Evolutionary conservation across 2,797 vertebrate genomes (phyloP).

Genomic region (Acrossocheilus wenchowensis): DNA sequence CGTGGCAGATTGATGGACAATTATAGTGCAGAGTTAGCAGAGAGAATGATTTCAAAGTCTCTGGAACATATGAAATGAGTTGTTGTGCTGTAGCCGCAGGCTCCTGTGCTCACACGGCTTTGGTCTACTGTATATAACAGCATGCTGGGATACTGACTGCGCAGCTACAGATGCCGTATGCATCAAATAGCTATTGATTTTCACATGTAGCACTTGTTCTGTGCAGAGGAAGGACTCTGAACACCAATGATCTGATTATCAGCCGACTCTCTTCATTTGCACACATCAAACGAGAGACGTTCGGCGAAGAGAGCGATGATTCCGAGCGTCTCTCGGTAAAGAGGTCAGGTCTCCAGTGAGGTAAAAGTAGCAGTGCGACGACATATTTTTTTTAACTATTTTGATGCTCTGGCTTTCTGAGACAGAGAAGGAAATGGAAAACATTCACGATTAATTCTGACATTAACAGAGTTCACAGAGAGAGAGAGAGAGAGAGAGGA

Average conservation of each 20-base stretch:
- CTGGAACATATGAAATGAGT: constrained; percentile 43
- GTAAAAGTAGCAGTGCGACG: constrained; percentile 53
- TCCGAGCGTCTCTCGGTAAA: constrained; percentile 49
- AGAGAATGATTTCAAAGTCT: constrained; percentile 41
- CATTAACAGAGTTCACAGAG: constrained; percentile 67
- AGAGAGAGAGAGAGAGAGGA: constrained; percentile 52
- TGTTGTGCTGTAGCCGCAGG: constrained; percentile 62
- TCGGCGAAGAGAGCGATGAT: background rate
- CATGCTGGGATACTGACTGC: constrained; percentile 60
- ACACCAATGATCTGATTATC: constrained; percentile 69
- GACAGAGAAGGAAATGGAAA: constrained; percentile 50
- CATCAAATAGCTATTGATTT: constrained; percentile 75
- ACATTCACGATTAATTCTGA: constrained; percentile 66
- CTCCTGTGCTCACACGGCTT: background rate
- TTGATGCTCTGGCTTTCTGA: constrained; percentile 56
- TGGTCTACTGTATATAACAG: constrained; percentile 54
- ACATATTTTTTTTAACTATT: constrained; percentile 41
- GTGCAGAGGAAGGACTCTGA: constrained; percentile 55
- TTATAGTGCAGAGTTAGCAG: constrained; percentile 33
- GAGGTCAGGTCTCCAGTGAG: constrained; percentile 63
- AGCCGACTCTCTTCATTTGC: constrained; percentile 60
- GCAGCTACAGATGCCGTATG: constrained; percentile 69
- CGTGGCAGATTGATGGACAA: constrained; percentile 23
- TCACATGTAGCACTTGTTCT: constrained; percentile 70
- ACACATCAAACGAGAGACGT: constrained; percentile 57